Conservation (phyloP, 2,797 vertebrate genomes). For the Cebuella pygmaea region DNA sequence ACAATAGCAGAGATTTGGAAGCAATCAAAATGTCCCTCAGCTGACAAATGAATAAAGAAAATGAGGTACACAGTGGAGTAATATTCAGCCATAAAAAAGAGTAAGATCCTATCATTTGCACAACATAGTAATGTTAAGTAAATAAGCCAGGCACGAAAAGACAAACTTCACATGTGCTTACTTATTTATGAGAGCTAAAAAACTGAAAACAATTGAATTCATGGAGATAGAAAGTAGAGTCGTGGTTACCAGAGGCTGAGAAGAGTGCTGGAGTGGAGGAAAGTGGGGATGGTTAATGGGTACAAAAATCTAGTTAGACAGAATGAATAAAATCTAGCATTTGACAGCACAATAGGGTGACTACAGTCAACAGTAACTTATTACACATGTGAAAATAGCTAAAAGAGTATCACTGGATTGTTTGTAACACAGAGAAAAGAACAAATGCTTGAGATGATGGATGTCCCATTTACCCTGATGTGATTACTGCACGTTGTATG, state of each 20-base stretch:
- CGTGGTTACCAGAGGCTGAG: not conserved
- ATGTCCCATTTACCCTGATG: not conserved
- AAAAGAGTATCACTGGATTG: not conserved
- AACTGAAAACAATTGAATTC: not conserved
- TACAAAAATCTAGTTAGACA: not conserved
- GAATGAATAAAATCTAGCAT: not conserved
- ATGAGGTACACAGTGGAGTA: not conserved
- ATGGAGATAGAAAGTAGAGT: not conserved
- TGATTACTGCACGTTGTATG: not conserved
- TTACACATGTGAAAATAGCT: not conserved
- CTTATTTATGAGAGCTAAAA: not conserved
- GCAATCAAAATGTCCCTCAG: not conserved
- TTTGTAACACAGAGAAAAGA: not conserved
- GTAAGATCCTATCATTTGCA: not conserved
- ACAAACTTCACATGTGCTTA: not conserved
- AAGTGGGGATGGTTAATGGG: not conserved
- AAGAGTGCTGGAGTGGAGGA: not conserved
- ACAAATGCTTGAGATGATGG: not conserved
- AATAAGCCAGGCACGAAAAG: not conserved
- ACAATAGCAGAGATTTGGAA: not conserved
- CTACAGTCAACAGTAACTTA: not conserved
- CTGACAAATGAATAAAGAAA: not conserved
- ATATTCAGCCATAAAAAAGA: not conserved
- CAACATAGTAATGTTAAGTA: not conserved
- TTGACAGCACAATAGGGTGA: not conserved